phyloP scores from a whole-genome alignment of 2,888 invertebrate species.

The Pachycephus smyrnensis region DNA sequence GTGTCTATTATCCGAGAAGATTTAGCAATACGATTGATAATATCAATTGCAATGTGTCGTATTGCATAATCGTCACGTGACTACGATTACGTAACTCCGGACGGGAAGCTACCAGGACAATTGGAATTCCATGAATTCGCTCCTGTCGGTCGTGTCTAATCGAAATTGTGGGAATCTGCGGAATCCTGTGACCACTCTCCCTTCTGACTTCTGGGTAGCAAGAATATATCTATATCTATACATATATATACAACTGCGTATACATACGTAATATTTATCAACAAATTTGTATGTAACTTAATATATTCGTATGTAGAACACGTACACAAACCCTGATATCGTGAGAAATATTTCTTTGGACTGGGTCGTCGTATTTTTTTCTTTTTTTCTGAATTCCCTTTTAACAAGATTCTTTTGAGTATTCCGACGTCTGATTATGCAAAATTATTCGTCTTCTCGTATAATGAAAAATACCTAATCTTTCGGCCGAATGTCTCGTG shows the following conservation, averaged over 20 bases:
- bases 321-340: too few relatives aligned
- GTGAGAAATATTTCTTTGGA: neutral
- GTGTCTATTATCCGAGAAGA: neutral
- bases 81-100: too few relatives aligned
- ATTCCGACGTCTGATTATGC: too few relatives aligned
- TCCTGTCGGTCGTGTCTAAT: slow-evolving; percentile 39
- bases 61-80: neutral
- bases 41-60: neutral
- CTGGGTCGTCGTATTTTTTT: neutral
- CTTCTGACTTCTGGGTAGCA: too few relatives aligned
- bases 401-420: neutral
- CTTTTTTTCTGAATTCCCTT: neutral
- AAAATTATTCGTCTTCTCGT: neutral
- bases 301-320: too few relatives aligned
- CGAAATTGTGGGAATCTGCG: slow-evolving; percentile 48
- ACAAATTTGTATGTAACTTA: too few relatives aligned
- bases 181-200: neutral
- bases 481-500: neutral
- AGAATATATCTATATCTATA: too few relatives aligned
- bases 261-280: too few relatives aligned
- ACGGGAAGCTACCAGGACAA: slow-evolving; percentile 16
- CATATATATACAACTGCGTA: too few relatives aligned
- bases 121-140: slow-evolving; percentile 44
- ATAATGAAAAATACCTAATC: neutral
- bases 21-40: neutral